Evolutionary conservation across 2,888 invertebrate genomes (phyloP).

Genomic region (Platycheirus albimanus): DNA sequence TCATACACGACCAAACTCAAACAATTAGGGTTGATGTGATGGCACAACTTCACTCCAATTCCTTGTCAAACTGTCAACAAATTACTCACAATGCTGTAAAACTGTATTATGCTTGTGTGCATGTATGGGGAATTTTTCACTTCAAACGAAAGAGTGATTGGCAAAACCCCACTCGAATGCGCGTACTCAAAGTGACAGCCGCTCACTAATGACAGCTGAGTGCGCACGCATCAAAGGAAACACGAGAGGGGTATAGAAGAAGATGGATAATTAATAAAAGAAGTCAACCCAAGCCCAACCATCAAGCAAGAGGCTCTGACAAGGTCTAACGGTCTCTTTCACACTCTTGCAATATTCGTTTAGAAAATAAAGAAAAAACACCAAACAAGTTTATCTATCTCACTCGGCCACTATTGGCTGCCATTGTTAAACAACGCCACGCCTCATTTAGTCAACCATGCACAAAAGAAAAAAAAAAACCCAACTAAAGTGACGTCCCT

Average conservation of each 20-base stretch:
- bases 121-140: conserved; percentile 13
- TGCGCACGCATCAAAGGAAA: conserved; percentile 76
- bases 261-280: conserved; percentile 47
- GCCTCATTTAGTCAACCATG: conserved; percentile 41
- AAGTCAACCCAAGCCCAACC: conserved; percentile 28
- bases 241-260: conserved; percentile 42
- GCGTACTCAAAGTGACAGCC: conserved; percentile 70
- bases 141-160: conserved; percentile 47
- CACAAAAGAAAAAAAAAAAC: conserved; percentile 32
- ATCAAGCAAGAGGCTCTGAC: background rate
- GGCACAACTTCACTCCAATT: conserved; percentile 56
- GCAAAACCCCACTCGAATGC: conserved; percentile 67
- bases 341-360: background rate
- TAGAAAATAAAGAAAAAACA: conserved; percentile 13
- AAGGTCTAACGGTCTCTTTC: conserved; percentile 35
- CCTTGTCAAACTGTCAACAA: conserved; percentile 72
- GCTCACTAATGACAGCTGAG: conserved; percentile 82
- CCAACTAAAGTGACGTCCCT: conserved; percentile 41
- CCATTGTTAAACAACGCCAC: conserved; percentile 30
- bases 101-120: conserved; percentile 1
- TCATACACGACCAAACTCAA: conserved; percentile 35
- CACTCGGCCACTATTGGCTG: conserved; percentile 56
- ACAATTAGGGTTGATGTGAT: conserved; percentile 66
- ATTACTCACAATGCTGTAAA: conserved; percentile 62
- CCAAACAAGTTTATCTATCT: conserved; percentile 32